Base-by-base conservation (phyloP, 1,140 invertebrate genomes). In the Saccostrea cuccullata region DNA sequence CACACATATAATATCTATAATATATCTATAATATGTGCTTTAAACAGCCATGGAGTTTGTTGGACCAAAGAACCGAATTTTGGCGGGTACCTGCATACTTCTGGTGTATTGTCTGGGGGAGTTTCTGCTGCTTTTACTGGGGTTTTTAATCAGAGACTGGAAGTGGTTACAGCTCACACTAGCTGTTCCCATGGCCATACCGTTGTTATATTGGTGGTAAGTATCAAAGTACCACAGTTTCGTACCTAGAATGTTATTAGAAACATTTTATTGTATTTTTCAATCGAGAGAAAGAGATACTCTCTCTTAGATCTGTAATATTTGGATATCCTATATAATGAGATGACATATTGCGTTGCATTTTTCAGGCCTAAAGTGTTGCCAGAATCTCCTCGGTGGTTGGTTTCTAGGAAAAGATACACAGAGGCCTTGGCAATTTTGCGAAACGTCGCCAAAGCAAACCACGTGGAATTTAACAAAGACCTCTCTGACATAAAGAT, bases 191-290 rank as follows among this genome's bases (percentile, higher is more conserved):
- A 90, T 91, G 15, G 55, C 94, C 15, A 26, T 93, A 3, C 93
- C 94, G 64, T 55, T 95, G 17, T 87, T 90, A 11, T 95, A 95
- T 82, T 95, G 90, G 88, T 95, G 94, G 94, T 93, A 87, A 60
- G 89, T 67, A 20, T 67, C 2, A 47, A 11, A 0, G 9, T 11
- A 47, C 47, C 1, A 47, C 9, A 47, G 47, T 9, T 3, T 47
- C 47, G 47, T 47, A 9, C 47, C 5, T 47, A 8, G 47, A 64
- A 64, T 64, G 0, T 36, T 2, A 36, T 36, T 36, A 36, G 30
- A 36, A 36, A 36, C 30, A 60, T 17, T 13, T 20, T n/a, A 64
- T n/a, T 64, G 5, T n/a, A 20, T n/a, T 64, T 64, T 20, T 20
- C 58, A 20, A 17, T 20, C 17, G 13, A 17, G 2, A 15, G 15